Evolutionary conservation across 2,797 vertebrate genomes (phyloP).

Genomic region (Thunnus albacares): DNA sequence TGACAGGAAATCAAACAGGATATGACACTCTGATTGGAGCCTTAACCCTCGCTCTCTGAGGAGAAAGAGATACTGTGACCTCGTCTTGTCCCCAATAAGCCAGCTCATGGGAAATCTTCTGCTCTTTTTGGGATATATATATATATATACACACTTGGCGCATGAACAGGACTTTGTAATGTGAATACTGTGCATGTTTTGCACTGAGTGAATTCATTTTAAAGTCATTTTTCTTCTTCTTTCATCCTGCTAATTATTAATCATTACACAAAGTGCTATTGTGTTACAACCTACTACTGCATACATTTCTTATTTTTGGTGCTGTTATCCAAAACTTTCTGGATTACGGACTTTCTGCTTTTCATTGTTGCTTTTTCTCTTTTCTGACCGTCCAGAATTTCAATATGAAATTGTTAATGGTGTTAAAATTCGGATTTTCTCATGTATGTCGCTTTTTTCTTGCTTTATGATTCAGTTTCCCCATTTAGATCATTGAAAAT

Average conservation of each 20-base stretch:
- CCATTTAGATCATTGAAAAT: not conserved
- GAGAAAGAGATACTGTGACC: conserved; percentile 31
- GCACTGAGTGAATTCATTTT: not conserved
- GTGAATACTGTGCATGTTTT: not conserved
- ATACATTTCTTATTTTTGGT: not conserved
- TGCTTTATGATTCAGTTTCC: not conserved
- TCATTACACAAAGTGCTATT: not conserved
- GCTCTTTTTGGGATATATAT: not conserved
- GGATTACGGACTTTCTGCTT: too few relatives aligned
- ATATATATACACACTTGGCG: not conserved
- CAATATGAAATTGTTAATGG: not conserved
- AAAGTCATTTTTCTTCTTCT: not conserved
- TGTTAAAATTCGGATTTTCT: not conserved
- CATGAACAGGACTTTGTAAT: not conserved
- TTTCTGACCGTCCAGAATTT: not conserved
- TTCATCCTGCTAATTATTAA: not conserved
- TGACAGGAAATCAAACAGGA: conserved; percentile 70
- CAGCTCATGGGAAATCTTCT: not conserved
- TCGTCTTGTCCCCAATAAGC: conserved; percentile 19
- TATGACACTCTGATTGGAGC: conserved; percentile 46
- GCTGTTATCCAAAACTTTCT: not conserved
- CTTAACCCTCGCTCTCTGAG: conserved; percentile 44
- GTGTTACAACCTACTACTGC: not conserved
- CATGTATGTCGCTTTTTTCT: not conserved
- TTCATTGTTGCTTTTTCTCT: not conserved